A percentile compares a stretch with the other conserved stretches of the same genome.
Conservation (phyloP, 30 jellyfish, hydroid and myxozoan genomes). For the Aurelia aurita region DNA sequence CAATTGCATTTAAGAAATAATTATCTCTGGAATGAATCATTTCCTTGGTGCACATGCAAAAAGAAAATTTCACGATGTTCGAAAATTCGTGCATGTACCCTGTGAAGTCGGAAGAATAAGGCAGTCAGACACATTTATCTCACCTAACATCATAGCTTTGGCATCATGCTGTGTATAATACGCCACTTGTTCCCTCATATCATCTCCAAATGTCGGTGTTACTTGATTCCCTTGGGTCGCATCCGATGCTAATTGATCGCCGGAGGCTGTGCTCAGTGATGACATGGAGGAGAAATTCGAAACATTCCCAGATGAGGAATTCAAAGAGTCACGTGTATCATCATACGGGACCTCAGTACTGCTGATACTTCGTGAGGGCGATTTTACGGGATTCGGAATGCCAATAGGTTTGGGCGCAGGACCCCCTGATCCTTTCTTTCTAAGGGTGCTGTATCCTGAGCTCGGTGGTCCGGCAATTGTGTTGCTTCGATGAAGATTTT, state of each 20-base stretch:
- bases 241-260: conserved; percentile 60
- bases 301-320: conserved; percentile 75
- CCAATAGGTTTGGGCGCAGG: conserved; percentile 95
- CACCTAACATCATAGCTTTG: conserved; percentile 51
- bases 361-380: conserved; percentile 66
- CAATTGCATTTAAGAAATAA: too few relatives aligned
- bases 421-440: conserved; percentile 91
- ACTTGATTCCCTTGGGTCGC: conserved; percentile 26
- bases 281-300: conserved; percentile 85
- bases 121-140: background rate
- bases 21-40: too few relatives aligned
- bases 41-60: too few relatives aligned
- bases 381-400: conserved; percentile 79
- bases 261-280: conserved; percentile 75
- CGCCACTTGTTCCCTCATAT: conserved; percentile 59
- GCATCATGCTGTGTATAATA: conserved; percentile 76
- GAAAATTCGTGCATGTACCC: too few relatives aligned
- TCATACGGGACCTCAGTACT: conserved; percentile 53
- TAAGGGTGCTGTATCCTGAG: conserved; percentile 79
- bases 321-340: conserved; percentile 63
- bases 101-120: too few relatives aligned
- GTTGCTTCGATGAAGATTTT: conserved; percentile 69
- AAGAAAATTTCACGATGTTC: too few relatives aligned
- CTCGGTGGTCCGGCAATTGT: conserved; percentile 58
- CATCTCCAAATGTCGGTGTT: conserved; percentile 39